phyloP scores from a whole-genome alignment of 2,888 invertebrate species.

The Dolomedes plantarius region DNA sequence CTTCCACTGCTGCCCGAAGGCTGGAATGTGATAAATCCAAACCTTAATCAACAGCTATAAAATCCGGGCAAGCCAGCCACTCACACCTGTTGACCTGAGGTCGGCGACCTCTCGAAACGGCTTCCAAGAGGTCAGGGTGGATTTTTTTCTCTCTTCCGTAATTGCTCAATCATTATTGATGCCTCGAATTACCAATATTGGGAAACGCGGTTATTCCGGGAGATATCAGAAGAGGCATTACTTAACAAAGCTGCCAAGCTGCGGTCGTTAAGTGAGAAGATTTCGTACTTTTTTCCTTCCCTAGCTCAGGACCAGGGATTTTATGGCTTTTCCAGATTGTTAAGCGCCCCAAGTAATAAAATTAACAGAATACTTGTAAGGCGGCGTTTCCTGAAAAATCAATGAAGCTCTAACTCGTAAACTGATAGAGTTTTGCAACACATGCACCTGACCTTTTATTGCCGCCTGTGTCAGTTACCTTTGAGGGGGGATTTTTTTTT shows the following conservation, averaged over 20 bases:
- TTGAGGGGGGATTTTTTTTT: neutral
- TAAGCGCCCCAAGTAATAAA: conserved; percentile 1
- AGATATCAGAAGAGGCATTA: conserved; percentile 22
- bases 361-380: conserved; percentile 2
- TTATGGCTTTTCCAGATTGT: conserved; percentile 3
- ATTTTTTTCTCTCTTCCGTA: conserved; percentile 1
- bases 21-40: neutral
- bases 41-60: conserved; percentile 6
- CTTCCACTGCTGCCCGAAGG: neutral
- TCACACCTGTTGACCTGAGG: conserved; percentile 54
- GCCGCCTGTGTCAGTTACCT: neutral
- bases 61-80: conserved; percentile 28
- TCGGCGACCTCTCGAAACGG: conserved; percentile 35
- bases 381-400: neutral
- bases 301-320: neutral
- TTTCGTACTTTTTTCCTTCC: neutral
- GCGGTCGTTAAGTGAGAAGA: conserved; percentile 41
- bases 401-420: conserved; percentile 5
- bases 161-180: conserved; percentile 47
- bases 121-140: conserved; percentile 21
- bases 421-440: neutral
- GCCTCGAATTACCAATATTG: conserved; percentile 39
- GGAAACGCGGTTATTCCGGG: neutral
- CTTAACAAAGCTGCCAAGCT: conserved; percentile 22
- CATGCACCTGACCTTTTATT: conserved; percentile 13